A percentile compares a stretch with the other conserved stretches of the same genome.
Conservation (phyloP, 1,140 invertebrate genomes). For the Drosophila tani region DNA sequence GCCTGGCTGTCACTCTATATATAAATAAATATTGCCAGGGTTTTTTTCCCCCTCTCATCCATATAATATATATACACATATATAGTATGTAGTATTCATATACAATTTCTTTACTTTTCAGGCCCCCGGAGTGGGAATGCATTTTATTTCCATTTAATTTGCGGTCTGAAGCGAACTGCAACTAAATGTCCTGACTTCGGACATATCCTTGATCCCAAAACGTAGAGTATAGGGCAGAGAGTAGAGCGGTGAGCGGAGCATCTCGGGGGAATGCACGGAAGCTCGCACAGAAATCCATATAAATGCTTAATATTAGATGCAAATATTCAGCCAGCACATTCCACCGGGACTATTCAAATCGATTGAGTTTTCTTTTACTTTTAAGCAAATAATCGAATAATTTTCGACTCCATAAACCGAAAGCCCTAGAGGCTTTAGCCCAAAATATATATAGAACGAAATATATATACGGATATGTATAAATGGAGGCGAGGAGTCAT, state of each 20-base stretch:
- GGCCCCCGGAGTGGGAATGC: constrained; percentile 30
- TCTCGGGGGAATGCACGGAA: constrained; percentile 10
- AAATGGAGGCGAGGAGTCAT: constrained; percentile 7
- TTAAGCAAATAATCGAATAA: constrained; percentile 44
- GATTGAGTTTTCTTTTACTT: constrained; percentile 27
- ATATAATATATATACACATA: constrained; percentile 8
- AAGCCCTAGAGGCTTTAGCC: neutral
- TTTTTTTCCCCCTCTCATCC: neutral
- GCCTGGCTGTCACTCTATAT: constrained; percentile 31
- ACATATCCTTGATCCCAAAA: constrained; percentile 16
- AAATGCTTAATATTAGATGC: constrained; percentile 51
- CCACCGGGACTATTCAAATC: constrained; percentile 34
- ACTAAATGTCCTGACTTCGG: constrained; percentile 41
- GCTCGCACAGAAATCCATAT: constrained; percentile 29
- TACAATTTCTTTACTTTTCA: constrained; percentile 28
- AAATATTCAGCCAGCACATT: constrained; percentile 30
- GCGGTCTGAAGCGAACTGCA: constrained; percentile 42
- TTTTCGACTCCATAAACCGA: constrained; percentile 25
- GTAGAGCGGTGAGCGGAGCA: neutral
- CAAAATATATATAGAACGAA: constrained; percentile 12
- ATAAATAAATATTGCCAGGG: constrained; percentile 22
- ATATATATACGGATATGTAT: neutral
- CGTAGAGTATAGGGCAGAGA: neutral
- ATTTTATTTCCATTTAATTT: constrained; percentile 80
- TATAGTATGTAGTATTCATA: constrained; percentile 4